phyloP scores from a whole-genome alignment of 2,113 vertebrate species.

The Rafetus swinhoei region DNA sequence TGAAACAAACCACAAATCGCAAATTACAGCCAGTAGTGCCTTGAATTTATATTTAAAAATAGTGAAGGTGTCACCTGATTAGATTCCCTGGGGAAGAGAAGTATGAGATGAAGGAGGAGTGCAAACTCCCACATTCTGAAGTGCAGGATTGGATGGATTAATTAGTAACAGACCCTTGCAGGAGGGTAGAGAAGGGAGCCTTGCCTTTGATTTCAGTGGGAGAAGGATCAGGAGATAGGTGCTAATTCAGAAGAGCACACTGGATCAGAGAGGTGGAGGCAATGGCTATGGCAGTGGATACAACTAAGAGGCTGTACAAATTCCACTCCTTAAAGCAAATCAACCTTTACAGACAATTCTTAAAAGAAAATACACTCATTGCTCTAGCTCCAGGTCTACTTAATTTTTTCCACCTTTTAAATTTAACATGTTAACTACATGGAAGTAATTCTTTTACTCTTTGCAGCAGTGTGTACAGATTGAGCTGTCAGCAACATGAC shows the following conservation, averaged over 20 bases:
- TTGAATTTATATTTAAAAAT: not conserved
- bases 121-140: not conserved
- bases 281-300: not conserved
- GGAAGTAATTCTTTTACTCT: not conserved
- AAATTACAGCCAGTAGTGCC: not conserved
- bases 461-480: not conserved
- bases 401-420: not conserved
- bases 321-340: not conserved
- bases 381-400: not conserved
- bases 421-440: not conserved
- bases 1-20: not conserved
- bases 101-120: not conserved
- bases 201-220: rapidly evolving
- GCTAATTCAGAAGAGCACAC: not conserved
- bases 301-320: not conserved
- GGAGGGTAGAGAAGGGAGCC: not conserved
- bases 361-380: not conserved
- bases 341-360: not conserved
- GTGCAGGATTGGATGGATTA: not conserved
- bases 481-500: too few relatives aligned
- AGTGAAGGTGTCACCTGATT: too few relatives aligned
- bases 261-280: not conserved
- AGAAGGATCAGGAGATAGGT: not conserved
- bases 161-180: not conserved
- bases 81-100: not conserved